A percentile compares a stretch with the other conserved stretches of the same genome.
Evolutionary conservation across 2,113 vertebrate genomes (phyloP).

Genomic region (Neofelis nebulosa): DNA sequence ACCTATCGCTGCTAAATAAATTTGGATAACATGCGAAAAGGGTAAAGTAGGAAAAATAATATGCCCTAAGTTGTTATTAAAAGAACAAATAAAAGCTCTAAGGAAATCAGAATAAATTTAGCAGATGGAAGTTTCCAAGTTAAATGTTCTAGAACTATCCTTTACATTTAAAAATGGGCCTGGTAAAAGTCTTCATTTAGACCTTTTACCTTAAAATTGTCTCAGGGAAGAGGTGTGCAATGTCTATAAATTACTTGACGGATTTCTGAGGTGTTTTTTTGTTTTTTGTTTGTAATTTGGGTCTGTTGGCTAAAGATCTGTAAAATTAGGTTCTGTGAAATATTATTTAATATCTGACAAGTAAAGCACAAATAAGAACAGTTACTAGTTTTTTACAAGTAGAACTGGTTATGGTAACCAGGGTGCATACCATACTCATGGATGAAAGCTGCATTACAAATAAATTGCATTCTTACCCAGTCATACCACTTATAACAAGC

Average conservation of each 20-base stretch:
- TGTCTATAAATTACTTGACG: neutral
- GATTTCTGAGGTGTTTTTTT: neutral
- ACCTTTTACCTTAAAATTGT: neutral
- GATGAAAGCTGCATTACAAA: neutral
- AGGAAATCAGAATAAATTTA: conserved; percentile 8
- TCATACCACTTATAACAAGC: conserved; percentile 98
- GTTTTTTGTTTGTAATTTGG: neutral
- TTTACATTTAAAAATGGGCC: neutral
- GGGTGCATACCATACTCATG: neutral
- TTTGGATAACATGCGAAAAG: neutral
- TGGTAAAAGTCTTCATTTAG: neutral
- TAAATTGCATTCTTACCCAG: conserved; percentile 88
- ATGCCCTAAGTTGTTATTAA: neutral
- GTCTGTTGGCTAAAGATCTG: neutral
- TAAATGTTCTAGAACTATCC: neutral
- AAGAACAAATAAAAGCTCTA: conserved; percentile 24
- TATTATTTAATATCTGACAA: neutral
- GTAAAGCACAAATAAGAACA: neutral
- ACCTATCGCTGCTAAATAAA: neutral
- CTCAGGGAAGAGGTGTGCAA: neutral
- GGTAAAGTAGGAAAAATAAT: conserved; percentile 26
- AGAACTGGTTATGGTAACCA: neutral
- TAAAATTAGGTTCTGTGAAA: neutral
- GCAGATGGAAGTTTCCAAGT: neutral
- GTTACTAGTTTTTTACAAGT: neutral